These are phyloP conservation scores for Andricus curvator DNA, from an alignment of 2,888 invertebrate species.

Conservation along the genomic window DNA sequence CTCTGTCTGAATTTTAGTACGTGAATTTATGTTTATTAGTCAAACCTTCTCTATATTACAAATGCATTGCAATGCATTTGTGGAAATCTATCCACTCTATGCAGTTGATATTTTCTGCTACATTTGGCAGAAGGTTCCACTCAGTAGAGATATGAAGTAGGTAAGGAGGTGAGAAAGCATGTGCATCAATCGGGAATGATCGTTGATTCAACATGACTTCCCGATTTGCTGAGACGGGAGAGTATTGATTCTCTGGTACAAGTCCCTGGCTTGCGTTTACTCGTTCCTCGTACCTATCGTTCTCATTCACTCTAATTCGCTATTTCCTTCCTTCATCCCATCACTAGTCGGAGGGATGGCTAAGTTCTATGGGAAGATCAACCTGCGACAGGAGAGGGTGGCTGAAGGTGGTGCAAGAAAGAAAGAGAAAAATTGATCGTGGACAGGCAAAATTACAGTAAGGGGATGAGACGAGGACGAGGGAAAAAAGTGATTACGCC, in stretches of 20 bases:
- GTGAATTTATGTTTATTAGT: too few relatives aligned
- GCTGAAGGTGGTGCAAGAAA: constrained; percentile 11
- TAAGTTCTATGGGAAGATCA: constrained; percentile 44
- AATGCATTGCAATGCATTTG: not conserved
- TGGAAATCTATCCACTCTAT: not conserved
- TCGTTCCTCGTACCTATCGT: constrained; percentile 61
- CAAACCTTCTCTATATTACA: not conserved
- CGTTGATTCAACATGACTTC: constrained; percentile 60
- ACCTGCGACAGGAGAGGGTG: constrained; percentile 27
- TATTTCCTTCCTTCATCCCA: constrained; percentile 64
- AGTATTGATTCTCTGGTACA: constrained; percentile 71
- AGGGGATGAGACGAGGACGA: constrained; percentile 5
- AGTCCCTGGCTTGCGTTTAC: constrained; percentile 44
- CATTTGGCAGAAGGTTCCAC: not conserved
- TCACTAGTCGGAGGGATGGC: constrained; percentile 48
- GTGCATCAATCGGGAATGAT: constrained; percentile 43
- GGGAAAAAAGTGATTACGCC: constrained; percentile 29
- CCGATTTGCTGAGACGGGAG: constrained; percentile 50
- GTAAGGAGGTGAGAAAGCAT: constrained; percentile 9
- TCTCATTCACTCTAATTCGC: constrained; percentile 69
- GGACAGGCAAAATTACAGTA: constrained; percentile 33
- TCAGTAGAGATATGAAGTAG: not conserved
- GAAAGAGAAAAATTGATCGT: constrained; percentile 45
- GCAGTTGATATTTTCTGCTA: constrained; percentile 2
- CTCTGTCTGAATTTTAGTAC: too few relatives aligned